Percentiles rank a stretch among this genome's conserved stretches.
Conservation (phyloP, 2,888 invertebrate genomes). For the Lycocerus yunnanus region DNA sequence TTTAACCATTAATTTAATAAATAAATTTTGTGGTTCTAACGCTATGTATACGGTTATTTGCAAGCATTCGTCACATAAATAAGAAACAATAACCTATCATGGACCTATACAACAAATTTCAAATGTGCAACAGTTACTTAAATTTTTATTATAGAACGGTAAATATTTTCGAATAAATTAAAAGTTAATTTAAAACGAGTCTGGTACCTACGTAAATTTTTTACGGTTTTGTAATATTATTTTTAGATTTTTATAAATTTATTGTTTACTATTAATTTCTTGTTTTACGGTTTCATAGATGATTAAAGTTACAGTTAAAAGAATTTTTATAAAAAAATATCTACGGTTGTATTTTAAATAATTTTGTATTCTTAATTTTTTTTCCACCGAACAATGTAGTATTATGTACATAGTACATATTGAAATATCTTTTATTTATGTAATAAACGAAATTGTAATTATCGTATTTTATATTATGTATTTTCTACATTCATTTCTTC, state of each 20-base stretch:
- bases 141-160: not conserved
- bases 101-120: not conserved
- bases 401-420: no score
- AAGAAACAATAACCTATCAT: slow-evolving; percentile 4
- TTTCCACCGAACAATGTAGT: not conserved
- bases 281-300: not conserved
- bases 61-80: not conserved
- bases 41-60: not conserved
- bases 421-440: not conserved
- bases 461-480: not conserved
- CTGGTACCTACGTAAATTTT: not conserved
- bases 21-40: not conserved
- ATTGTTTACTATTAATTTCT: not conserved
- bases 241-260: not conserved
- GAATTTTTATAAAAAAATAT: not conserved
- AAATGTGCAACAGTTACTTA: not conserved
- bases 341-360: not conserved
- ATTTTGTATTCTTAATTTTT: not conserved
- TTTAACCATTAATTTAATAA: not conserved
- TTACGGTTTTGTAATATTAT: not conserved
- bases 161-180: not conserved
- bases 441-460: not conserved
- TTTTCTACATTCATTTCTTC: not conserved
- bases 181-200: not conserved
- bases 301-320: not conserved